Conservation (phyloP, 2,797 vertebrate genomes). For the Enteromius paludinosus region DNA sequence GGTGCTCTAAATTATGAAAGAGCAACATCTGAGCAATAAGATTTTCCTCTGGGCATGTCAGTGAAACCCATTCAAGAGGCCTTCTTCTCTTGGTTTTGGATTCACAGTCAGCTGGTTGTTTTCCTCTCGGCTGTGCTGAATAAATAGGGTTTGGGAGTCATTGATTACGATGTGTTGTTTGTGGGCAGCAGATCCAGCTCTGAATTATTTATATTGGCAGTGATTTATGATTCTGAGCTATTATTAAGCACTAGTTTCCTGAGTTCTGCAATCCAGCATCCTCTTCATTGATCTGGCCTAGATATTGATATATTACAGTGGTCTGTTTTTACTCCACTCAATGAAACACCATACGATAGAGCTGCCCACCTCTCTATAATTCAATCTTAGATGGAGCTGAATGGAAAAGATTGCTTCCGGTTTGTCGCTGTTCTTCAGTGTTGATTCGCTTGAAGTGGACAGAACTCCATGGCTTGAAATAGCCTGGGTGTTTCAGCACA, state of each 20-base stretch:
- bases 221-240: conserved; percentile 69
- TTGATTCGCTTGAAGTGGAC: background rate
- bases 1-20: background rate
- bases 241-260: conserved; percentile 65
- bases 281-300: conserved; percentile 72
- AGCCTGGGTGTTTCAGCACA: conserved; percentile 20
- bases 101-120: conserved; percentile 18
- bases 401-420: background rate
- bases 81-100: background rate
- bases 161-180: conserved; percentile 55
- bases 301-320: conserved; percentile 65
- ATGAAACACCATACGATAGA: conserved; percentile 47
- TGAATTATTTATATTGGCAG: conserved; percentile 65
- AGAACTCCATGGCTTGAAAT: conserved; percentile 30
- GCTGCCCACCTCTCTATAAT: background rate
- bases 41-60: background rate
- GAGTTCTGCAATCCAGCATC: conserved; percentile 69
- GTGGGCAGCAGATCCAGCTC: conserved; percentile 58
- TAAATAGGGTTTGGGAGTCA: conserved; percentile 45
- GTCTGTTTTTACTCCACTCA: conserved; percentile 55
- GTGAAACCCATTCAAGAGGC: background rate
- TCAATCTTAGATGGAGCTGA: conserved; percentile 28
- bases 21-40: background rate
- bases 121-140: conserved; percentile 5
- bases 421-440: background rate